Evolutionary conservation across 2,888 invertebrate genomes (phyloP), one percentile per base, ranked within the genome.

Genomic region (Caenorhabditis drosophilae): DNA sequence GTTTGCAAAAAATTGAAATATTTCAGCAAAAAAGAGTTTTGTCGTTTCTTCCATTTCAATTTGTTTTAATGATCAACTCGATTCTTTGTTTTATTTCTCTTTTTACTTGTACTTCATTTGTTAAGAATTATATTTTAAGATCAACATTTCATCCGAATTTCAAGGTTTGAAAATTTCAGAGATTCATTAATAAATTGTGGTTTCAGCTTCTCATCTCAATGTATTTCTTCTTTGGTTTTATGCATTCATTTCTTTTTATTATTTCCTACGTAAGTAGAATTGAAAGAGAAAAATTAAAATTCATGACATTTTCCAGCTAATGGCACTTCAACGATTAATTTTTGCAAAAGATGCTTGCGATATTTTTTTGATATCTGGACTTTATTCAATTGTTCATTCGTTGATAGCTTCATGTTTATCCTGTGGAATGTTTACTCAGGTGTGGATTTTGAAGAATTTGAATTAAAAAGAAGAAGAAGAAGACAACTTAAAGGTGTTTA

Each of bases 141-240:
- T 62, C 62, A 3, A 56, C 56, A 9, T 62, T 62, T 26, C 62
- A 62, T 40, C 52, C 47, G 6, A 62, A 62, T 50, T 62, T 62
- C 47, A 62, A n/a, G n/a, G n/a, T n/a, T n/a, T n/a, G n/a, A n/a
- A n/a, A n/a, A n/a, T n/a, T n/a, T n/a, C n/a, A n/a, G n/a, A n/a
- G n/a, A n/a, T n/a, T n/a, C n/a, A n/a, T n/a, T n/a, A n/a, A n/a
- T n/a, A n/a, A n/a, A n/a, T n/a, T n/a, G n/a, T n/a, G n/a, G n/a
- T n/a, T n/a, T n/a, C n/a, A 62, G 52, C 49, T 62, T 18, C 52
- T 62, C 4, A 15, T 62, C 27, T 52, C 52, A 16, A 56, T 56
- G 52, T 62, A 62, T 45, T 62, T 62, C 38, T 56, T 47, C 31
- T 52, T 52, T 15, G 56, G 56, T 23, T 52, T 55, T 25, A 40